phyloP scores from a whole-genome alignment of 2,113 vertebrate species.

The Melanotaenia duboulayi region DNA sequence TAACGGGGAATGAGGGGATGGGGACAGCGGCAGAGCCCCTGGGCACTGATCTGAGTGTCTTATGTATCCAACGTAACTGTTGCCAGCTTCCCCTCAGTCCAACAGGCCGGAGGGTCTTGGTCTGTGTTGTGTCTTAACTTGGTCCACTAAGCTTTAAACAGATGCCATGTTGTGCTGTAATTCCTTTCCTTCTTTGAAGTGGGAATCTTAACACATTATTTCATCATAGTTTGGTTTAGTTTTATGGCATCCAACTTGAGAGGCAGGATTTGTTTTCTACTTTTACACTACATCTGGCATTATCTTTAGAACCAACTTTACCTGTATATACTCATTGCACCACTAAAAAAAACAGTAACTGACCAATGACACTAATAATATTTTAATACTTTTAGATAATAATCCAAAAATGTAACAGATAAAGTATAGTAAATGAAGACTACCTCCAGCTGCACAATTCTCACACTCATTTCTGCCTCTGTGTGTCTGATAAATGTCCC shows the following conservation, averaged over 20 bases:
- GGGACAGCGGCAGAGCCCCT: too few relatives aligned
- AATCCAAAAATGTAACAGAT: too few relatives aligned
- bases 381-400: too few relatives aligned
- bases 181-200: slow-evolving; percentile 70
- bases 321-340: slow-evolving; percentile 29
- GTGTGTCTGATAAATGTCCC: not conserved
- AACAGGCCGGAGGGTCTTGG: slow-evolving; percentile 56
- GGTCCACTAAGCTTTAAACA: slow-evolving; percentile 68
- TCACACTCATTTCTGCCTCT: slow-evolving; percentile 8
- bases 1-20: too few relatives aligned
- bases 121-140: slow-evolving; percentile 69
- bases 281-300: slow-evolving; percentile 39
- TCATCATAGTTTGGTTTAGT: slow-evolving; percentile 63
- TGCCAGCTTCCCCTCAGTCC: slow-evolving; percentile 63
- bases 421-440: too few relatives aligned
- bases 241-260: slow-evolving; percentile 53
- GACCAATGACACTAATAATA: slow-evolving; percentile 6
- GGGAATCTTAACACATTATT: slow-evolving; percentile 63
- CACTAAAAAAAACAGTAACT: slow-evolving; percentile 34
- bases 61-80: slow-evolving; percentile 46
- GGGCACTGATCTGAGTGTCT: slow-evolving; percentile 56
- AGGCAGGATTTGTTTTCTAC: slow-evolving; percentile 46
- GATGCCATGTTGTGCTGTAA: slow-evolving; percentile 57
- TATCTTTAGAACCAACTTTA: slow-evolving; percentile 43
- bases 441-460: too few relatives aligned